Percentiles rank a stretch among this genome's conserved stretches.
phyloP scores from a whole-genome alignment of 2,888 invertebrate species.

The Cremastobaeus sp. region DNA sequence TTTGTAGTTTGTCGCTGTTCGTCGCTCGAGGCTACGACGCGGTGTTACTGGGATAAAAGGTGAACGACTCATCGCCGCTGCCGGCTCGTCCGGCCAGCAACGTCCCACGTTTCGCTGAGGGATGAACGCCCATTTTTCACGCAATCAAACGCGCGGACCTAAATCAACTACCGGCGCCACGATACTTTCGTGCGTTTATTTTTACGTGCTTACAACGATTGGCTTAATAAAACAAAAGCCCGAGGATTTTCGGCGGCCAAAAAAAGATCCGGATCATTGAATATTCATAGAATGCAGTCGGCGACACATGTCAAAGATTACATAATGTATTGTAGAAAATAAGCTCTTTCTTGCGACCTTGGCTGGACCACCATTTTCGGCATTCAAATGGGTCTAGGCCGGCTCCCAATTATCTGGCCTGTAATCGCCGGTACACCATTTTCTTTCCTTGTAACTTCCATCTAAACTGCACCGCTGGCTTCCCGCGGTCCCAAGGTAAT shows the following conservation, averaged over 20 bases:
- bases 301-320: slow-evolving; percentile 27
- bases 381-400: not conserved
- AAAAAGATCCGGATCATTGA: slow-evolving; percentile 7
- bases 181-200: slow-evolving; percentile 5
- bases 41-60: slow-evolving; percentile 79
- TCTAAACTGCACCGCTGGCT: too few species aligned
- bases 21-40: slow-evolving; percentile 74
- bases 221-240: slow-evolving; percentile 17
- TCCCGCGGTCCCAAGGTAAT: too few species aligned
- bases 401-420: not conserved
- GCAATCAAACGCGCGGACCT: slow-evolving; percentile 61
- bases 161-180: slow-evolving; percentile 41
- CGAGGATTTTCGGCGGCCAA: slow-evolving; percentile 2
- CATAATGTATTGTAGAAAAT: slow-evolving; percentile 22
- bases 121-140: slow-evolving; percentile 70
- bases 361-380: not conserved
- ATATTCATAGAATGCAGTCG: slow-evolving; percentile 37
- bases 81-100: slow-evolving; percentile 71
- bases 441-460: too few species aligned
- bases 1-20: slow-evolving; percentile 72
- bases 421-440: too few species aligned
- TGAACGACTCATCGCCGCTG: slow-evolving; percentile 75
- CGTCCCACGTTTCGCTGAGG: slow-evolving; percentile 73
- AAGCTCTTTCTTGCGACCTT: slow-evolving; percentile 9
- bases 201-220: not conserved